Conservation (phyloP, 2,113 vertebrate species). For the Campylomormyrus numenius region DNA sequence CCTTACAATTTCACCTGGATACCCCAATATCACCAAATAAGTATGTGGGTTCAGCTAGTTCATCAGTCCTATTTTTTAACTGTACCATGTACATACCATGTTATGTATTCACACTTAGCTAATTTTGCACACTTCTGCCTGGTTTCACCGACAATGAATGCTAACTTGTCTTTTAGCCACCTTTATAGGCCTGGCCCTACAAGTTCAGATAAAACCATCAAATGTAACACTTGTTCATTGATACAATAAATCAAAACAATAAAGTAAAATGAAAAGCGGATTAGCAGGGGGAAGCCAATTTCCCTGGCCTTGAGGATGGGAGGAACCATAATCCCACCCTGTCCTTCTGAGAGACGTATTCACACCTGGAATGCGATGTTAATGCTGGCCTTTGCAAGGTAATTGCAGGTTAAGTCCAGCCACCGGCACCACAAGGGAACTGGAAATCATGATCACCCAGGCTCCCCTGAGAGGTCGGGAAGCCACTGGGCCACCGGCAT, state of each 20-base stretch:
- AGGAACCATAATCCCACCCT: not conserved
- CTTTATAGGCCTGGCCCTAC: not conserved
- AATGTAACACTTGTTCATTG: not conserved
- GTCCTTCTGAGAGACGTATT: not conserved
- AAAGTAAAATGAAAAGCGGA: not conserved
- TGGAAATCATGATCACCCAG: not conserved
- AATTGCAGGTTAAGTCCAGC: constrained; percentile 31
- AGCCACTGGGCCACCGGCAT: not conserved
- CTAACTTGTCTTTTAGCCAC: not conserved
- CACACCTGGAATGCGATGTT: constrained; percentile 20
- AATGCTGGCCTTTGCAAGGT: not conserved
- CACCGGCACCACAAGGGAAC: constrained; percentile 16
- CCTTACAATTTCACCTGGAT: not conserved
- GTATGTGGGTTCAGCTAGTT: not conserved
- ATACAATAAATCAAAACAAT: not conserved
- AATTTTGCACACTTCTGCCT: not conserved
- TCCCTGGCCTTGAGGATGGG: not conserved
- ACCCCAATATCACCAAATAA: not conserved
- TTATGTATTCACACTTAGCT: not conserved
- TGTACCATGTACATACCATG: not conserved
- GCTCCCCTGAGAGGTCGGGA: not conserved
- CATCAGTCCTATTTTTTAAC: not conserved
- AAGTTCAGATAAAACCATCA: not conserved
- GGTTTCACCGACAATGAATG: not conserved
- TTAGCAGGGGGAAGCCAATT: not conserved